Percentiles rank a stretch among this genome's conserved stretches.
Evolutionary conservation across 2,113 vertebrate genomes (phyloP).

Genomic region (Gallinago undulata): DNA sequence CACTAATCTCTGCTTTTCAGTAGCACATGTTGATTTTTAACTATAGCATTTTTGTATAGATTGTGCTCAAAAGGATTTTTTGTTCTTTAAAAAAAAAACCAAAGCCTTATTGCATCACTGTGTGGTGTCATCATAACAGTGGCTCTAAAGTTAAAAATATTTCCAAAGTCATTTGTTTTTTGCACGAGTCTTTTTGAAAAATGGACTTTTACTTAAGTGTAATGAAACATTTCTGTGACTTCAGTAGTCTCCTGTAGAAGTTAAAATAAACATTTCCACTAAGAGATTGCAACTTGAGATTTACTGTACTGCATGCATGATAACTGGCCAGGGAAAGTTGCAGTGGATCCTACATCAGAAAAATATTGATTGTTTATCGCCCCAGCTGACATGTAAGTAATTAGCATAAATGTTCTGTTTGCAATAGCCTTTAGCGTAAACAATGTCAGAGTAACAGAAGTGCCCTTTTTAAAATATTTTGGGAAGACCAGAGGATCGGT

Average conservation of each 20-base stretch:
- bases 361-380: background rate
- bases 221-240: slow-evolving; percentile 49
- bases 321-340: background rate
- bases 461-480: background rate
- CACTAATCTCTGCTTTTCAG: background rate
- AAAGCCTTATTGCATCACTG: background rate
- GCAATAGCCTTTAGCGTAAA: slow-evolving; percentile 13
- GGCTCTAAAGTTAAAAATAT: background rate
- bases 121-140: background rate
- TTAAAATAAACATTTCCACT: slow-evolving; percentile 32
- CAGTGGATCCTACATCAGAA: background rate
- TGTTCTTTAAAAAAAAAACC: background rate
- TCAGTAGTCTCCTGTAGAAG: slow-evolving; percentile 12
- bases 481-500: background rate
- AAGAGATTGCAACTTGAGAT: slow-evolving; percentile 11
- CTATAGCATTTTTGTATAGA: background rate
- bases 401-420: slow-evolving; percentile 16
- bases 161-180: background rate
- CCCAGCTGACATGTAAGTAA: background rate
- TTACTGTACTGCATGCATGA: background rate
- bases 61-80: background rate
- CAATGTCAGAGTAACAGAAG: background rate
- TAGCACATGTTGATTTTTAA: background rate
- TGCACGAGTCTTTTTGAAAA: background rate
- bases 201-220: background rate